These are phyloP conservation scores for Gymnothorax reevesii DNA, from an alignment of 2,797 vertebrate genomes.

Conservation along the genomic window DNA sequence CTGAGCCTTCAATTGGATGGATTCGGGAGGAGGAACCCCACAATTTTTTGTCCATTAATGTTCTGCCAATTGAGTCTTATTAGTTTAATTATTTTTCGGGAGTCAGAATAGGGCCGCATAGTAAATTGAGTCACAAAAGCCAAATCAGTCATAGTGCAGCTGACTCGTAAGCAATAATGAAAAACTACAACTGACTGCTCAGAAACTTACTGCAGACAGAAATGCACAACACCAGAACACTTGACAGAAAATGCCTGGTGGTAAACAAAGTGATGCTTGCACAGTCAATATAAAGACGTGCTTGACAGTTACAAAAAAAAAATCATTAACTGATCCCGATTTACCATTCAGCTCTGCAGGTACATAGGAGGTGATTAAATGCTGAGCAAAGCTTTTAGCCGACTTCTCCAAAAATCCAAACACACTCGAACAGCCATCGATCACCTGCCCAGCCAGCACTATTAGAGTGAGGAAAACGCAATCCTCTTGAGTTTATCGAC, in stretches of 20 bases:
- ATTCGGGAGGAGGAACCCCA: not conserved
- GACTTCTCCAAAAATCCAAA: not conserved
- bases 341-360: not conserved
- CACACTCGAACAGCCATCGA: not conserved
- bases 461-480: not conserved
- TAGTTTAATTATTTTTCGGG: not conserved
- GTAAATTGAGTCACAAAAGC: not conserved
- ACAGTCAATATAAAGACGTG: not conserved
- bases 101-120: not conserved
- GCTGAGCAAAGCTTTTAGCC: not conserved
- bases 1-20: not conserved
- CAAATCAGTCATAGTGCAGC: not conserved
- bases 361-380: not conserved
- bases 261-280: not conserved
- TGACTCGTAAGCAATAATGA: not conserved
- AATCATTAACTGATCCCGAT: not conserved
- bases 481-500: not conserved
- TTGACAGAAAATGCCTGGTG: not conserved
- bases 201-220: not conserved
- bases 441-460: too few species aligned
- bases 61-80: not conserved
- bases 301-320: not conserved
- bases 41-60: slow-evolving; percentile 5
- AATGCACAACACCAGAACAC: not conserved
- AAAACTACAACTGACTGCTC: slow-evolving; percentile 21